Evolutionary conservation across 2,797 vertebrate species (phyloP).

Genomic region (Anguilla obscura): DNA sequence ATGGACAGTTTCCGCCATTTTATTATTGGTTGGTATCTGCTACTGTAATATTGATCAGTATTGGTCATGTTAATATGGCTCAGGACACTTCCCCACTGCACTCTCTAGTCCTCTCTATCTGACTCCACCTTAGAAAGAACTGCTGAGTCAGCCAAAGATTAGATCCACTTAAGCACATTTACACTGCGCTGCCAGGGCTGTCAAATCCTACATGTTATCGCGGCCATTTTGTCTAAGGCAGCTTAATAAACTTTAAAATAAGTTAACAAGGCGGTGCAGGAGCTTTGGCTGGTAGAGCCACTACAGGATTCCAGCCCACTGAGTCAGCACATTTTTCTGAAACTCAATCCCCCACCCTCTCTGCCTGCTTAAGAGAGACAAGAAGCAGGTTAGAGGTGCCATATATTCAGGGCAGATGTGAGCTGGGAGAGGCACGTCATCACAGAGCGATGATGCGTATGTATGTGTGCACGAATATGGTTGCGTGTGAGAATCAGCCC

Average conservation of each 20-base stretch:
- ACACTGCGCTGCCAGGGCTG: constrained; percentile 2
- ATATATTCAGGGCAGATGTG: not conserved
- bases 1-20: no score
- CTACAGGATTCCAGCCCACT: not conserved
- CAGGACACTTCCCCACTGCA: not conserved
- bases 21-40: no score
- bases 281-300: no score
- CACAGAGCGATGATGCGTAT: not conserved
- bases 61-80: constrained; percentile 40
- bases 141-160: not conserved
- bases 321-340: not conserved
- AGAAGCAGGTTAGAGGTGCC: not conserved
- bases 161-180: not conserved
- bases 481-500: not conserved
- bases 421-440: not conserved
- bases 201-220: not conserved
- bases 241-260: not conserved
- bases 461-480: not conserved
- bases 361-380: not conserved
- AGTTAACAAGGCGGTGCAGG: not conserved
- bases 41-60: no score
- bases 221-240: constrained; percentile 15
- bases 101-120: not conserved
- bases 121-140: not conserved
- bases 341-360: not conserved